These are phyloP conservation scores for Amphilophus citrinellus DNA, from an alignment of 2,113 vertebrate species.

Conservation along the genomic window DNA sequence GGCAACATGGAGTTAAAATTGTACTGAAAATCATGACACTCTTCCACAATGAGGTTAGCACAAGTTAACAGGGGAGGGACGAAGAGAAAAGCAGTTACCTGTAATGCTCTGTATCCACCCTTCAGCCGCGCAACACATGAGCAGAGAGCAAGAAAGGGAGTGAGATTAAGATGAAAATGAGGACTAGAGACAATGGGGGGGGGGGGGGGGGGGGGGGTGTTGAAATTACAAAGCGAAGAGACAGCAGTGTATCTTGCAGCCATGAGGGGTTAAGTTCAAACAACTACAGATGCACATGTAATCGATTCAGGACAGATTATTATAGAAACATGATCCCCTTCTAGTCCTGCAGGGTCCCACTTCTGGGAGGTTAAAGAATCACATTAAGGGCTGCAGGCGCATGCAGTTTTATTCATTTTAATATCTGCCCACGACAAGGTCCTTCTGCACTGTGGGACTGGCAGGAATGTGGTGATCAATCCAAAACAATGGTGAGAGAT, in stretches of 20 bases:
- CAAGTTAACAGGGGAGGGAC: conserved; percentile 37
- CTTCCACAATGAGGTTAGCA: conserved; percentile 79
- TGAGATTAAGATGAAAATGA: conserved; percentile 73
- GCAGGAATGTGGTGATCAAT: not conserved
- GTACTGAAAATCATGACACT: conserved; percentile 20
- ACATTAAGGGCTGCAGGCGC: not conserved
- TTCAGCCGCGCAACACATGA: conserved; percentile 88
- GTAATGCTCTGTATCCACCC: conserved; percentile 99
- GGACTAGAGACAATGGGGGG: conserved; percentile 57
- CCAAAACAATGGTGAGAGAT: not conserved
- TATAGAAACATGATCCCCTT: not conserved
- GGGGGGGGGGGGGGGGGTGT: conserved; percentile 48
- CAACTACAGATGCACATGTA: conserved; percentile 44
- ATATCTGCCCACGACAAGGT: not conserved
- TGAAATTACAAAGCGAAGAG: conserved; percentile 49
- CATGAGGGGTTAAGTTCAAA: conserved; percentile 35
- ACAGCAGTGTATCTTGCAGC: conserved; percentile 56
- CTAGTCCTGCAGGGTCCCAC: not conserved
- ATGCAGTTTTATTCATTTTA: not conserved
- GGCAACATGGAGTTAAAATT: conserved; percentile 27
- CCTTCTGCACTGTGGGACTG: not conserved
- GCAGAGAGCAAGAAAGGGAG: conserved; percentile 80
- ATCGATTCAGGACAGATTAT: conserved; percentile 30
- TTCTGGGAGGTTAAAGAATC: not conserved
- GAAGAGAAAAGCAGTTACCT: conserved; percentile 87